Evolutionary conservation across 1,140 invertebrate species (phyloP), one percentile per base, ranked within the genome.

Genomic region (Anastrepha ludens): DNA sequence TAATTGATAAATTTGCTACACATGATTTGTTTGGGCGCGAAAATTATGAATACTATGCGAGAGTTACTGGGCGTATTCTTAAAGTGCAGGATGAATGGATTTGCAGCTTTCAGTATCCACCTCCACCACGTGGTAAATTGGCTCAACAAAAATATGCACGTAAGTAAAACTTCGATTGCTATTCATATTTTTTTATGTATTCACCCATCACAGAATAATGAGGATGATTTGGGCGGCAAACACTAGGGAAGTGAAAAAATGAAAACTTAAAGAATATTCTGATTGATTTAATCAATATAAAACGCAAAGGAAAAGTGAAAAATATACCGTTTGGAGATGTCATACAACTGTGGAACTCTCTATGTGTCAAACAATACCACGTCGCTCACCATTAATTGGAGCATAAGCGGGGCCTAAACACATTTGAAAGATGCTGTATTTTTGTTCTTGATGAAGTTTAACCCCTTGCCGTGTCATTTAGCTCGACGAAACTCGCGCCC

Each of bases 31-130:
- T 99, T 94, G 98, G 98, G 3, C 95, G 97, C 74, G 97, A 98
- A 65, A 99, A 99, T 93, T 99, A 99, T 92, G 98, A 99, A 94
- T 99, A 98, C 94, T 99, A 99, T 94, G 98, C 98, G 4, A 95
- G 97, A 41, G 98, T 98, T 64, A 98, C 98, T n/a, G 98, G 98
- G 2, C 94, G 98, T 85, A 97, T 98, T 89, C 94, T 99, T 47
- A 97, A 97, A 91, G 97, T 98, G 39, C 97, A 98, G 93, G 97
- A 98, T 93, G 97, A 98, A 93, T 98, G 98, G 97, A 98, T 98
- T 90, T 98, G 98, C 94, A 98, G 97, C 89, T 98, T 98, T 94
- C 95, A 97, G 88, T 98, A 98, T 94, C 97, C 98, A 60, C 97
- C 97, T 59, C 97, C 97, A 90, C 96, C 95, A 87, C 93, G 94